Evolutionary conservation across 2,113 vertebrate genomes (phyloP).

Genomic region (Galeopterus variegatus): DNA sequence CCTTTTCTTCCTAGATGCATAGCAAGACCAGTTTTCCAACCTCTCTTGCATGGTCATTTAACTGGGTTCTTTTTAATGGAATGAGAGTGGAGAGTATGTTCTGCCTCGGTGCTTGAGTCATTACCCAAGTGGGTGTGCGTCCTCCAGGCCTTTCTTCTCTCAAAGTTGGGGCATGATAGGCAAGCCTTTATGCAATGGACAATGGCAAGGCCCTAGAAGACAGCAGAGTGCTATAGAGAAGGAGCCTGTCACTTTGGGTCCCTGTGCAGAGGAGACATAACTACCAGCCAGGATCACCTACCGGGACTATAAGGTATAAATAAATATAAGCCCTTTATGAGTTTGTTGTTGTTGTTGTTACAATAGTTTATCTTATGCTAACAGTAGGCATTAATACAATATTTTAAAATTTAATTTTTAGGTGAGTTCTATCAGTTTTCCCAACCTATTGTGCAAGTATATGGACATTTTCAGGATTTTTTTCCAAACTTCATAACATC

Average conservation of each 20-base stretch:
- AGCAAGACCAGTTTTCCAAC: neutral
- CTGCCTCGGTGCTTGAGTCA: neutral
- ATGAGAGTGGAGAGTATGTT: neutral
- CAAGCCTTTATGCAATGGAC: neutral
- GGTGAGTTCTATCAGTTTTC: neutral
- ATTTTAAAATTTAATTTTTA: neutral
- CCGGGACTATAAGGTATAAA: neutral
- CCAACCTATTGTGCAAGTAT: neutral
- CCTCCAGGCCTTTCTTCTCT: neutral
- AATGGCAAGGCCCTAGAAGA: accelerated
- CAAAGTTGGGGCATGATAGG: neutral
- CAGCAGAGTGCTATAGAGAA: accelerated
- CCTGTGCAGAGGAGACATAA: accelerated
- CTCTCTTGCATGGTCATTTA: neutral
- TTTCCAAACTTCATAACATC: neutral
- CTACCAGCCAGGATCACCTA: accelerated
- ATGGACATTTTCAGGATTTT: neutral
- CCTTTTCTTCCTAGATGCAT: neutral
- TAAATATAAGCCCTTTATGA: neutral
- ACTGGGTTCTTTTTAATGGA: neutral
- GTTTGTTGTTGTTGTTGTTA: neutral
- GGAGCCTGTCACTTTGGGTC: accelerated
- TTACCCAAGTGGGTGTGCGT: accelerated
- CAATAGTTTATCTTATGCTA: neutral
- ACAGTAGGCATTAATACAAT: neutral